Evolutionary conservation across 2,888 invertebrate species (phyloP).

Genomic region (Petrolisthes manimaculis): DNA sequence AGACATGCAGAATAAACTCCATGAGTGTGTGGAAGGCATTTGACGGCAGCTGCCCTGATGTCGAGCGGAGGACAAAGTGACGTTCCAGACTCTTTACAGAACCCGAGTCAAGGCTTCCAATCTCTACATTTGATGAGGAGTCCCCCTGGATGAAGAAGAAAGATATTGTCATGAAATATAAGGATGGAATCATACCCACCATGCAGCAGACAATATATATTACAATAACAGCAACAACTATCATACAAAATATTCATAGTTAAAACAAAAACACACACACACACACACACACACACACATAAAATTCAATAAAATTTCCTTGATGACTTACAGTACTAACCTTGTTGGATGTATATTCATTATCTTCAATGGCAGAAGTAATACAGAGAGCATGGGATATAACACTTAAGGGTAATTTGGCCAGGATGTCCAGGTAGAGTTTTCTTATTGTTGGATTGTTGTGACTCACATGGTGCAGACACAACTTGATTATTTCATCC

Average conservation of each 20-base stretch:
- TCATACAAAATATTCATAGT: neutral
- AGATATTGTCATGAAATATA: neutral
- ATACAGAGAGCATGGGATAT: conserved; percentile 47
- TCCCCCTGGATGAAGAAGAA: conserved; percentile 25
- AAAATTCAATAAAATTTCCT: neutral
- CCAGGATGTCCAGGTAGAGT: conserved; percentile 46
- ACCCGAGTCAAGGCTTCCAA: conserved; percentile 51
- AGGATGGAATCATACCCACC: neutral
- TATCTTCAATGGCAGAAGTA: conserved; percentile 29
- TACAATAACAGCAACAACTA: neutral
- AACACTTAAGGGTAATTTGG: conserved; percentile 51
- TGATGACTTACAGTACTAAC: conserved; percentile 11
- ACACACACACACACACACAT: neutral
- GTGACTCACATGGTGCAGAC: conserved; percentile 59
- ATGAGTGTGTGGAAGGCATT: conserved; percentile 59
- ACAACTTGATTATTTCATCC: conserved; percentile 53
- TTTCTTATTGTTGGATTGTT: conserved; percentile 39
- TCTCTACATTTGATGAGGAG: conserved; percentile 44
- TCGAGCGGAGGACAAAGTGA: conserved; percentile 46
- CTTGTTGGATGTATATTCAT: conserved; percentile 54
- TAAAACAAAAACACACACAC: neutral
- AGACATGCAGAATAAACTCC: conserved; percentile 54
- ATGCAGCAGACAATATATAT: neutral
- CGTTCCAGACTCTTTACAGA: conserved; percentile 54
- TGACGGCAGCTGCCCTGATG: conserved; percentile 49